A percentile compares a stretch with the other conserved stretches of the same genome.
These are phyloP conservation scores for Macropus fuliginosus DNA, from an alignment of 2,797 vertebrate species.

Conservation along the genomic window DNA sequence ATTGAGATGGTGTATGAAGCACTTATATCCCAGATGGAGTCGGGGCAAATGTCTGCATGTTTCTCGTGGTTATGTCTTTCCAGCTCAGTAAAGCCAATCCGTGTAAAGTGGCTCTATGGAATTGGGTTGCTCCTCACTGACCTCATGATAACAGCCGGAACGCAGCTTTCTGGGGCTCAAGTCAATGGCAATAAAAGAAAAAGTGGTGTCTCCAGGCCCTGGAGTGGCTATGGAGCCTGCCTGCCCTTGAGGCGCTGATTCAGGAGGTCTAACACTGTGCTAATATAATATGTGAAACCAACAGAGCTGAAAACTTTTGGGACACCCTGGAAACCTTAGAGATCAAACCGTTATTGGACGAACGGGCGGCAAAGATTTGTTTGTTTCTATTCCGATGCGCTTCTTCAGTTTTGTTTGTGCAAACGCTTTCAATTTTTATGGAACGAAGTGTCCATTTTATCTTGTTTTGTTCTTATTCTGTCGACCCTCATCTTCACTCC, in stretches of 20 bases:
- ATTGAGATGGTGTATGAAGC: not conserved
- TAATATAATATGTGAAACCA: too few species aligned
- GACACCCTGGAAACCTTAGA: not conserved
- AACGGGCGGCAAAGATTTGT: not conserved
- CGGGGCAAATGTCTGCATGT: not conserved
- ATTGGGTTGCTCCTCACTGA: not conserved
- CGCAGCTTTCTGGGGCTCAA: too few species aligned
- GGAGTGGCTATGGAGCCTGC: too few species aligned
- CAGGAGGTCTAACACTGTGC: fast-evolving
- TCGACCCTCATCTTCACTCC: too few species aligned
- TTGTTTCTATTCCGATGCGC: not conserved
- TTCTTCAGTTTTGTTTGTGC: not conserved
- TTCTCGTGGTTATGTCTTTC: not conserved
- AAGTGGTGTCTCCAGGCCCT: not conserved
- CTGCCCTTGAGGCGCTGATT: not conserved
- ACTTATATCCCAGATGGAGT: not conserved
- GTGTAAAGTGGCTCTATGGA: not conserved
- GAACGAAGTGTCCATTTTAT: too few species aligned
- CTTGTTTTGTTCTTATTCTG: not conserved
- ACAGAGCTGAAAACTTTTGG: not conserved
- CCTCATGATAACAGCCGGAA: not conserved
- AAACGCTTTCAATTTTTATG: not conserved
- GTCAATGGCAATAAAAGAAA: not conserved
- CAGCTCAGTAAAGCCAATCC: not conserved
- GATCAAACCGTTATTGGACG: not conserved